A percentile compares a stretch with the other conserved stretches of the same genome.
These are phyloP conservation scores for Chymomyza costata DNA, from an alignment of 1,140 invertebrate genomes.

Conservation along the genomic window DNA sequence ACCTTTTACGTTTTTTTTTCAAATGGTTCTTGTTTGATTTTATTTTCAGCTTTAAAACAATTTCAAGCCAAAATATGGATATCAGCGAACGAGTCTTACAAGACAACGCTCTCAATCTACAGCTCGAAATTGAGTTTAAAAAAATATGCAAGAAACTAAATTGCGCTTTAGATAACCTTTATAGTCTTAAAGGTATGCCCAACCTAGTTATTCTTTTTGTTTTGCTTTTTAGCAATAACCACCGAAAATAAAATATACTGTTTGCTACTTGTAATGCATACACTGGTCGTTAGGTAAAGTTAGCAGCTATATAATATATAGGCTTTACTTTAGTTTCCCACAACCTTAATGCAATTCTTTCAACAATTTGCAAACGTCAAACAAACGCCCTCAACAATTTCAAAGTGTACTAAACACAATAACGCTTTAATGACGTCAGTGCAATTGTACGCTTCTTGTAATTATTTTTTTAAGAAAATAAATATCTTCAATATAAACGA, in stretches of 20 bases:
- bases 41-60: slow-evolving; percentile 61
- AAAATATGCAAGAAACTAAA: slow-evolving; percentile 30
- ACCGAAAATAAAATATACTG: slow-evolving; percentile 74
- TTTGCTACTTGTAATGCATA: slow-evolving; percentile 75
- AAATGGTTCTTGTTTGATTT: slow-evolving; percentile 38
- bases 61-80: slow-evolving; percentile 49
- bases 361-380: slow-evolving; percentile 74
- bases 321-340: slow-evolving; percentile 22
- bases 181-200: slow-evolving; percentile 5
- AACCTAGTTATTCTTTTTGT: slow-evolving; percentile 34
- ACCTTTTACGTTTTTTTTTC: neutral
- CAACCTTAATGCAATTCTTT: slow-evolving; percentile 75
- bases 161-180: too few relatives aligned
- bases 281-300: slow-evolving; percentile 48
- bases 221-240: slow-evolving; percentile 29
- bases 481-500: slow-evolving; percentile 30
- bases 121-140: slow-evolving; percentile 44
- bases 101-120: slow-evolving; percentile 58
- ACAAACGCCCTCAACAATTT: slow-evolving; percentile 67
- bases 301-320: slow-evolving; percentile 1
- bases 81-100: slow-evolving; percentile 41
- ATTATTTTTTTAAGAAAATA: slow-evolving; percentile 24
- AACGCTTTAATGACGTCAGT: slow-evolving; percentile 29
- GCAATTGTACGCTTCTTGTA: slow-evolving; percentile 45
- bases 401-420: slow-evolving; percentile 32